Base-by-base conservation (phyloP, 1,140 invertebrate species). In the Drosophila leontia region DNA sequence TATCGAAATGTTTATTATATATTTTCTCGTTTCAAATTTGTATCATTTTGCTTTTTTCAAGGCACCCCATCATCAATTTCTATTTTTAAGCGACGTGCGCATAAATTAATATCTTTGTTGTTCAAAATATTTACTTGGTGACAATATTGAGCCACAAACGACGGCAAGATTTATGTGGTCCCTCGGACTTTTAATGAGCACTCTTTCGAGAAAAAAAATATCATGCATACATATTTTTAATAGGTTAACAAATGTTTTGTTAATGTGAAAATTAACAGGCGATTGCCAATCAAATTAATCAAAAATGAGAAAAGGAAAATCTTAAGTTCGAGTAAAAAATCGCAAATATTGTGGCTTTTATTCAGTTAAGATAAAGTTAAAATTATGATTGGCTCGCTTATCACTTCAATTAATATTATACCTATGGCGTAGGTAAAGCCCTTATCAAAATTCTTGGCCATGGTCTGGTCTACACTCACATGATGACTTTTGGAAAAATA, bases 41-140 rank as follows among this genome's bases (percentile, higher is more conserved):
- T 60, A 60, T 39, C 37, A 37, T 56, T 23, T 56, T 51, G 57
- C 3, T 67, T 37, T 23, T 41, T 35, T 48, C 26, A 37, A 37
- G 57, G 39, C 47, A 35, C 59, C 13, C 32, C 23, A 48, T 26
- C 61, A 42, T 60, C 45, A 48, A 45, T 44, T 45, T 48, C 75
- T 82, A 75, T 79, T 78, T 82, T 64, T 82, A 69, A 61, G 41
- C 32, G 39, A 37, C 47, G 37, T 45, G 35, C 57, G 57, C 60
- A 78, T 62, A 48, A 60, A 57, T 78, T 68, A 61, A 65, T 47
- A 60, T 44, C 47, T 62, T 51, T 68, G 47, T 69, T 42, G 45
- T 48, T 69, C 9, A 48, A 32, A 29, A 50, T 35, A 50, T 65
- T 72, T 50, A 39, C 35, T 29, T 19, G 53, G 34, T 71, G 51